Evolutionary conservation across 2,888 invertebrate species (phyloP).

Genomic region (Dyspetes luteomarginatus): DNA sequence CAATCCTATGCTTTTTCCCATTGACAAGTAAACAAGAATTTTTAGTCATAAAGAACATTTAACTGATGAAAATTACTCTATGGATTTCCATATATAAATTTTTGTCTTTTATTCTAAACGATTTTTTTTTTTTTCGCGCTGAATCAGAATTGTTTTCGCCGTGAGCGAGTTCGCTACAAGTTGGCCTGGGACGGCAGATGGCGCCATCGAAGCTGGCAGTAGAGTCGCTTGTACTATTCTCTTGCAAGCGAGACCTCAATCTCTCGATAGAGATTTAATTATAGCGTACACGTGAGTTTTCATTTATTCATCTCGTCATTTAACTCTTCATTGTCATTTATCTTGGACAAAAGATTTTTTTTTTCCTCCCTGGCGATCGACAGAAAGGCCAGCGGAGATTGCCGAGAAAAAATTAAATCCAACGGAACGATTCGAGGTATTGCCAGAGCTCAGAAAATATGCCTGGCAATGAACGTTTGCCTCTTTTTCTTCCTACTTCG

Average conservation of each 20-base stretch:
- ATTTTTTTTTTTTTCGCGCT: background rate
- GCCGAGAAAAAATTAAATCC: background rate
- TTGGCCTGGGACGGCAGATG: slow-evolving; percentile 78
- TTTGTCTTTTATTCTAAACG: background rate
- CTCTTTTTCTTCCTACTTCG: slow-evolving; percentile 53
- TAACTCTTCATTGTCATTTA: too few species aligned
- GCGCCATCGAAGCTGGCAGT: slow-evolving; percentile 76
- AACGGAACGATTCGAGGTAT: background rate
- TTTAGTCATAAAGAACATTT: background rate
- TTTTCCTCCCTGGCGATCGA: background rate
- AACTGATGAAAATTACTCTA: background rate
- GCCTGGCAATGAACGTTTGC: slow-evolving; percentile 50
- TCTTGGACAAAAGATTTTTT: slow-evolving; percentile 1
- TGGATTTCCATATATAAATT: background rate
- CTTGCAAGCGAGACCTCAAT: slow-evolving; percentile 72
- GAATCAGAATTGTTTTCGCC: slow-evolving; percentile 73
- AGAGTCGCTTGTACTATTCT: slow-evolving; percentile 70
- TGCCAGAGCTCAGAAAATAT: slow-evolving; percentile 41
- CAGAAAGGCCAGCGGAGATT: slow-evolving; percentile 19
- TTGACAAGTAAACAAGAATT: slow-evolving; percentile 66
- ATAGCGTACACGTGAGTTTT: slow-evolving; percentile 53
- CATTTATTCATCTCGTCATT: background rate
- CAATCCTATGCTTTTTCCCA: slow-evolving; percentile 63
- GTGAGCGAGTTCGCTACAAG: slow-evolving; percentile 75
- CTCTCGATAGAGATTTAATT: slow-evolving; percentile 65